Base-by-base conservation (phyloP, 2,797 vertebrate genomes). In the Coracias cyanogaster region DNA sequence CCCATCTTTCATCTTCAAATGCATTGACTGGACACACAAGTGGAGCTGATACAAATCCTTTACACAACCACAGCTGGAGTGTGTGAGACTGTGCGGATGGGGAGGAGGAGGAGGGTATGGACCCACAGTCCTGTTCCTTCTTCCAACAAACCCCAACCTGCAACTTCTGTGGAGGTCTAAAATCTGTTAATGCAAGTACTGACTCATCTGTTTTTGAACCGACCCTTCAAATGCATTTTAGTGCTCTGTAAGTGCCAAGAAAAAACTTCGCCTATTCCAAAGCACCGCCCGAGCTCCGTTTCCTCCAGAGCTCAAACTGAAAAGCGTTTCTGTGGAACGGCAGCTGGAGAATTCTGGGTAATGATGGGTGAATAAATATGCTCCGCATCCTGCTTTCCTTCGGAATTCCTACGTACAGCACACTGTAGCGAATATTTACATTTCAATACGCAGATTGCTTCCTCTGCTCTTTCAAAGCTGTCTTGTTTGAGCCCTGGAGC, bases 271-370 rank as follows among this genome's bases (percentile, higher is more conserved):
- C 43, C n/a, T 76, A 11, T 79, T 91, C 62, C 78, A 89, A 91
- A 94, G 87, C 58, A 90, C 29, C 70, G 85, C 51, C 73, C 77
- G 83, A 86, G 52, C 52, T 82, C 92, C n/a, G 70, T 86, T 90
- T 92, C 73, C 95, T 91, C 70, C 93, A 90, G 73, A 89, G 82
- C 81, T 93, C 89, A 88, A 93, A 94, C 66, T 86, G 92, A 95
- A 90, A 96, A 92, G 93, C 58, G 35, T 93, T 94, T 93, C 73
- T 90, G 77, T 93, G 73, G 82, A 96, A 49, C 33, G 80, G 66
- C 58, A 17, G 1, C 7, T 2, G 1, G 73, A 90, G 80, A 76
- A 80, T 54, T 89, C 74, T 94, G 83, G 83, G 81, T 92, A 92
- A 84, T 39, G 73, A 61, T 58, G 64, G 74, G 55, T 93, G 86